Evolutionary conservation across 2,888 invertebrate species (phyloP).

Genomic region (Agapostemon virescens): DNA sequence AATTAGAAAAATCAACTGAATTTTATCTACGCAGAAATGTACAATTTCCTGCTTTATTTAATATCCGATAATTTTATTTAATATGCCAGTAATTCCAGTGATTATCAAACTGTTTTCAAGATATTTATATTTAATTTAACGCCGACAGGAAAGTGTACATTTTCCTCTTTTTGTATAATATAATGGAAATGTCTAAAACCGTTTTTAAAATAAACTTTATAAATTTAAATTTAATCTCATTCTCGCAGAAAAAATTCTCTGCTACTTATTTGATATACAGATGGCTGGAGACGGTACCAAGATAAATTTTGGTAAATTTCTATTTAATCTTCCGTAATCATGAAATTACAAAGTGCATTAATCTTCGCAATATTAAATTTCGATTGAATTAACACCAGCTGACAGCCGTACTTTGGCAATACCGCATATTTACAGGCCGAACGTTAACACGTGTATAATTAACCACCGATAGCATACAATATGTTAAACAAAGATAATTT

Average conservation of each 20-base stretch:
- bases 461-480: not conserved
- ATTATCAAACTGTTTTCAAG: not conserved
- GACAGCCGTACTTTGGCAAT: not conserved
- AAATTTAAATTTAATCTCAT: not conserved
- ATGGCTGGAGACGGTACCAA: not conserved
- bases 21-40: not conserved
- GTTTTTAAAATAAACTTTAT: not conserved
- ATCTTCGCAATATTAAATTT: not conserved
- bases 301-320: not conserved
- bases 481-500: not conserved
- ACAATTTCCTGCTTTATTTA: not conserved
- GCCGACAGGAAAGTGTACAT: not conserved
- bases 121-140: not conserved
- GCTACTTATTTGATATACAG: not conserved
- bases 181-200: not conserved
- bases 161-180: not conserved
- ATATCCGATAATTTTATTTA: not conserved
- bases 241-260: not conserved
- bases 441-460: not conserved
- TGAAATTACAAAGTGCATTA: not conserved
- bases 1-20: not conserved
- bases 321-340: not conserved
- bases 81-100: not conserved
- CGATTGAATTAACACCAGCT: not conserved
- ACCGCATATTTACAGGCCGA: not conserved